Base-by-base conservation (phyloP, 1,140 invertebrate genomes). In the Brachionus sp. region DNA sequence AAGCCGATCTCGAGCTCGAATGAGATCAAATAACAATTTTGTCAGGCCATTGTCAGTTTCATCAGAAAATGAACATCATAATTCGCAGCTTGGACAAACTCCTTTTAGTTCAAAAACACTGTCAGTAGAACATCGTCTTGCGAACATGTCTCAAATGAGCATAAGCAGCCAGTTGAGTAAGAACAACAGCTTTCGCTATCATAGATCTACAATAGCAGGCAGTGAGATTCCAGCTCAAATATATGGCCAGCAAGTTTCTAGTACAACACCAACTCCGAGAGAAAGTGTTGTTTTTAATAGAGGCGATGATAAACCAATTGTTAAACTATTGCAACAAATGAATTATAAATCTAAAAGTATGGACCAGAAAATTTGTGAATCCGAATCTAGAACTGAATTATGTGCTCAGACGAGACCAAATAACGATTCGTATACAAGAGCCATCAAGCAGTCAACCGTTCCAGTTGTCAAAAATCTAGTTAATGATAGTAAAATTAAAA, bases 131-230 rank as follows among this genome's bases (percentile, higher is more conserved):
- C 80, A 82, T 37, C 80, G 80, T 10, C 10, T 82, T 5, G 44
- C 62, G 10, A 82, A 82, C 12, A 46, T 66, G 39, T 82, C 80
- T 9, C 80, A 82, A 44, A 82, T 82, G 80, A 66, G 57, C 13
- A 68, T 82, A 13, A 80, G 50, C 29, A 62, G 50, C 25, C 77
- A 80, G 5, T 29, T 80, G n/a, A 66, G 77, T n/a, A 80, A 80
- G 10, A 57, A 80, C 19, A 66, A 66, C 16, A 57, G 77, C 57
- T 66, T 80, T 44, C 25, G 70, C 9, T 39, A 13, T 46, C 70
- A 75, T 25, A 23, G 70, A 46, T 46, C 70, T 10, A 75, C 70
- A 10, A 23, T 75, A 5, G 44, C 39, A 5, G 70, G 42, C 12
- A 50, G 7, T 12, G 70, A 75, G 42, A 75, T 39, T 5, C 70